A percentile compares a stretch with the other conserved stretches of the same genome.
Evolutionary conservation across 2,113 vertebrate species (phyloP).

Genomic region (Psilopogon haemacephalus): DNA sequence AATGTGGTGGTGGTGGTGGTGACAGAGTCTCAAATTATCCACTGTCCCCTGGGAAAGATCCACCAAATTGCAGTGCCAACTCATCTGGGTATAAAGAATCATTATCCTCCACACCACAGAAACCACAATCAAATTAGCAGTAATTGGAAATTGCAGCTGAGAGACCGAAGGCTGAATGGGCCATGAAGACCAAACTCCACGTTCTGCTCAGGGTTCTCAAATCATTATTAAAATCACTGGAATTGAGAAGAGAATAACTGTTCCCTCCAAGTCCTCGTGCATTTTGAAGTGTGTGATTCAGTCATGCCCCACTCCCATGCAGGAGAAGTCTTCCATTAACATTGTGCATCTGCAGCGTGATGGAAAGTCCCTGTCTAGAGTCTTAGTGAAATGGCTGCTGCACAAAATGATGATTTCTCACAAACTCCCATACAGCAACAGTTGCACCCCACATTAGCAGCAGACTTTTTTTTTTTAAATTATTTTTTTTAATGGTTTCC

Average conservation of each 20-base stretch:
- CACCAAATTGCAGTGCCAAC: not conserved
- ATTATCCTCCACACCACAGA: not conserved
- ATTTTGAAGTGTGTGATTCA: not conserved
- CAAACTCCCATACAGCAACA: not conserved
- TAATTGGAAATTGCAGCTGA: constrained; percentile 41
- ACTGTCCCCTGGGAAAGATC: not conserved
- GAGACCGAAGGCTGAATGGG: constrained; percentile 44
- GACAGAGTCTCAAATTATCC: not conserved
- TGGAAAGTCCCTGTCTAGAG: not conserved
- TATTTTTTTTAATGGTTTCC: constrained; percentile 3
- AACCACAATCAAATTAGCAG: constrained; percentile 44
- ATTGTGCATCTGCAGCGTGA: not conserved
- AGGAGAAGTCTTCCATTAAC: too few species aligned
- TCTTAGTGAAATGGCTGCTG: not conserved
- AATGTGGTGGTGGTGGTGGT: not conserved
- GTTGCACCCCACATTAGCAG: not conserved
- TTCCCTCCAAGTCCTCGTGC: not conserved
- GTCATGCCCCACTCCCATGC: not conserved
- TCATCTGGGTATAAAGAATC: not conserved
- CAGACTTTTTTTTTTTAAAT: not conserved
- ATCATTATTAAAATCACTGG: constrained; percentile 10
- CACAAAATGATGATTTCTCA: not conserved
- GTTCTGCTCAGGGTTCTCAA: not conserved
- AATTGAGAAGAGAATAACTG: not conserved
- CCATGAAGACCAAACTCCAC: constrained; percentile 16